Evolutionary conservation across 2,797 vertebrate genomes (phyloP), one percentile per base, ranked within the genome.

Genomic region (Hippocampus kuda): DNA sequence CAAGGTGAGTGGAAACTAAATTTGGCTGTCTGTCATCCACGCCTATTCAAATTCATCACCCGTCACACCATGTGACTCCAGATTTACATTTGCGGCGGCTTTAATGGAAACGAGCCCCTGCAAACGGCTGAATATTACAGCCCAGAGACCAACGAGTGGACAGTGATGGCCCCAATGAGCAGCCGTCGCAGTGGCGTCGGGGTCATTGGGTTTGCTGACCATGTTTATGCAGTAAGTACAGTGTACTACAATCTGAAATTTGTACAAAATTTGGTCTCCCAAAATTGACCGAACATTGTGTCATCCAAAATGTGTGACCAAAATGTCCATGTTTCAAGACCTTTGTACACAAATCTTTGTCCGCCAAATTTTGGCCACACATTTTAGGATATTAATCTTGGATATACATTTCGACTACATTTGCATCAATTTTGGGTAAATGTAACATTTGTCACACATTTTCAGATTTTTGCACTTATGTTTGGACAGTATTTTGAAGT

Each of bases 101-200:
- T 90, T 22, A 90, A 92, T 0, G 92, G 93, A 6, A 83, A 86
- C 0, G 78, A 76, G 65, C 84, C 89, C 15, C 89, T 92, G 69
- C 91, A 87, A 81, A 91, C 90, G 0, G 92, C 90, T 0, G 93
- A 94, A 48, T 74, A 79, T 0, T 93, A 92, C 0, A 71, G 90
- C 65, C 90, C 92, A 0, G 85, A 92, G 76, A 92, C 86, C 24
- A 92, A 93, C 66, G 91, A 93, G 69, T 93, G 92, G 93, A 91
- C 83, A 0, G 70, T 92, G 63, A 93, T 92, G 0, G 68, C 86
- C 4, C 86, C 88, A 69, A 93, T 93, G 80, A 66, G 46, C 18
- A 75, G 88, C 81, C 89, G 0, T 77, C 92, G 71, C 85, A 91
- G 81, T 82, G 92, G 75, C 85, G 88, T 0, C 81, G 75, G 74